Conservation (phyloP, 2,888 invertebrate genomes). For the Chrysolina americana region DNA sequence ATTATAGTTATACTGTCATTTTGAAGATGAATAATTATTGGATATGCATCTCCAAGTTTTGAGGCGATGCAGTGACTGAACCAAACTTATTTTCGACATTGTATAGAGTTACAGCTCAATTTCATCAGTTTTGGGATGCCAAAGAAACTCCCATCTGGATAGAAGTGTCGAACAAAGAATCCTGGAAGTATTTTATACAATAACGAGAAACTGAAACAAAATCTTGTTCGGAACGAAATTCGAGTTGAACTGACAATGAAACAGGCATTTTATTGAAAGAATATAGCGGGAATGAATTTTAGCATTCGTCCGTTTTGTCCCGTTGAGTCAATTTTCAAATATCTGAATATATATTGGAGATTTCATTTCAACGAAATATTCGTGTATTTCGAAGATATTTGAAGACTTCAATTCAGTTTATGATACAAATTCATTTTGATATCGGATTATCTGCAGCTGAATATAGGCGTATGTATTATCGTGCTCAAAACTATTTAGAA, state of each 20-base stretch:
- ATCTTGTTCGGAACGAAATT: not conserved
- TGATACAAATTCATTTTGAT: too few species aligned
- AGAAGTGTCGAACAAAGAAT: not conserved
- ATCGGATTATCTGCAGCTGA: too few species aligned
- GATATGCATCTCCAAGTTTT: too few species aligned
- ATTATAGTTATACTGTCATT: too few species aligned
- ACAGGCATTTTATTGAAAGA: not conserved
- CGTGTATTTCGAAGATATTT: too few species aligned
- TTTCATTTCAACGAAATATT: too few species aligned
- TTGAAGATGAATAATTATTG: too few species aligned
- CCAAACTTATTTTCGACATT: not conserved
- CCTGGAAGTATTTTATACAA: not conserved
- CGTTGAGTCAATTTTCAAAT: not conserved
- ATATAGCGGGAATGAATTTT: not conserved
- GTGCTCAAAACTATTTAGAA: too few species aligned
- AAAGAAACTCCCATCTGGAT: not conserved
- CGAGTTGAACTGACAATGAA: not conserved
- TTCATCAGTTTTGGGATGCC: not conserved
- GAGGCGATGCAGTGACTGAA: too few species aligned
- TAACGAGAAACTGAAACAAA: not conserved
- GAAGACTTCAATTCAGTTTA: too few species aligned
- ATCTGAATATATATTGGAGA: too few species aligned
- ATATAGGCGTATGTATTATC: too few species aligned
- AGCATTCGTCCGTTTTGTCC: not conserved
- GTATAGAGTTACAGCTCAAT: not conserved